Evolutionary conservation across 1,140 invertebrate species (phyloP).

Genomic region (Nebria ingens): DNA sequence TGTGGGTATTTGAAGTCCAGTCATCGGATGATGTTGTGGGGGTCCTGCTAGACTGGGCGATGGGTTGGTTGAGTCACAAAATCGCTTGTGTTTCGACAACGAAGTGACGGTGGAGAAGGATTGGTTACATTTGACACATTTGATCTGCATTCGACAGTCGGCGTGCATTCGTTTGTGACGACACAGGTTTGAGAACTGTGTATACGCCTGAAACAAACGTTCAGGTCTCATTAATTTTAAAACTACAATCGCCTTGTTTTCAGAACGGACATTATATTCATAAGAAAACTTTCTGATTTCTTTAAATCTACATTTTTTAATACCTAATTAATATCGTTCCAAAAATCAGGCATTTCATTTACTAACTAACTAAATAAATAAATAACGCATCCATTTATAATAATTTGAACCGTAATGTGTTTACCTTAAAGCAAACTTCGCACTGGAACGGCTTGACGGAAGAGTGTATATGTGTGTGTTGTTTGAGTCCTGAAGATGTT

Average conservation of each 20-base stretch:
- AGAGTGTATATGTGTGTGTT: slow-evolving; percentile 98
- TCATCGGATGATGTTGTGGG: slow-evolving; percentile 35
- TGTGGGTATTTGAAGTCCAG: slow-evolving; percentile 35
- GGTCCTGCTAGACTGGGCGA: slow-evolving; percentile 40
- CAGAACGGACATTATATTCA: too few species aligned
- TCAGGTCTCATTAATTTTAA: slow-evolving; percentile 4
- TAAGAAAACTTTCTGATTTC: too few species aligned
- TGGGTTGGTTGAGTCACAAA: slow-evolving; percentile 57
- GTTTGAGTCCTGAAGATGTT: slow-evolving; percentile 93
- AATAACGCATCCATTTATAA: not conserved
- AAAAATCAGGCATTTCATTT: too few species aligned
- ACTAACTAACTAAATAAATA: too few species aligned
- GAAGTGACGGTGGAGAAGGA: slow-evolving; percentile 82
- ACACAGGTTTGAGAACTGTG: slow-evolving; percentile 99
- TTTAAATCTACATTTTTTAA: too few species aligned
- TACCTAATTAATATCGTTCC: too few species aligned
- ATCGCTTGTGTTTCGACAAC: slow-evolving; percentile 72
- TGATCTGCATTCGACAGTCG: slow-evolving; percentile 76
- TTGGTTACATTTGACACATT: slow-evolving; percentile 87
- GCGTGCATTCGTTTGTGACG: slow-evolving; percentile 98
- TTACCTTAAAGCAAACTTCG: slow-evolving; percentile 75
- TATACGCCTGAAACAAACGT: slow-evolving; percentile 77
- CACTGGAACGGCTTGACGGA: slow-evolving; percentile 97
- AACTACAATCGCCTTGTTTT: too few species aligned
- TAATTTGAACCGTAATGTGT: not conserved